phyloP scores from a whole-genome alignment of 2,113 vertebrate species.

The Eira barbara region DNA sequence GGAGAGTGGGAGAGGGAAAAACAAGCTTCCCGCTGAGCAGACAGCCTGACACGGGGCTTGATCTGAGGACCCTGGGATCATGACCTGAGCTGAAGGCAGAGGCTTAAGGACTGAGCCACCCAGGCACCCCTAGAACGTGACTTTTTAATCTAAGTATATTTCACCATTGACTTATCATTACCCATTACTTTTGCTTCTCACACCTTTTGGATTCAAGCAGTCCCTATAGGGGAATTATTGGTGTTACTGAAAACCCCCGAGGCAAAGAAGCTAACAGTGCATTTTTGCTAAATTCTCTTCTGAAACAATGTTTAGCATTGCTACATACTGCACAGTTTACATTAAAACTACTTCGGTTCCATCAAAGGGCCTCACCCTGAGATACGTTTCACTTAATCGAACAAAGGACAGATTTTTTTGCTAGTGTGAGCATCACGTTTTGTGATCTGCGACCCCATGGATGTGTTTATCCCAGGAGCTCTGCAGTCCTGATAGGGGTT shows the following conservation, averaged over 20 bases:
- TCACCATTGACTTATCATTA: background rate
- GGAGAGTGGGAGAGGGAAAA: no score
- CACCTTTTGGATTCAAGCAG: background rate
- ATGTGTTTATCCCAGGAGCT: background rate
- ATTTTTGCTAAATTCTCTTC: background rate
- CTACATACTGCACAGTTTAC: background rate
- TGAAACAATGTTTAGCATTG: background rate
- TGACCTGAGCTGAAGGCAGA: no score
- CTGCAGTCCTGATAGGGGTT: accelerated
- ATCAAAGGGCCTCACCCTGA: background rate
- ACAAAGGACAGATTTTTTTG: background rate
- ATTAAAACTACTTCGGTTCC: background rate
- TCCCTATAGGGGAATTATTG: background rate
- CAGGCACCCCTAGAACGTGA: background rate
- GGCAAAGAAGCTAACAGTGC: background rate
- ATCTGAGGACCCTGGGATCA: no score
- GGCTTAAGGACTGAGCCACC: no score
- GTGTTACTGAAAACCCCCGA: background rate
- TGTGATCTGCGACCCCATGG: accelerated
- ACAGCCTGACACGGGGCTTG: no score
- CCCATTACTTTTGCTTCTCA: background rate
- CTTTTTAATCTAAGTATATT: background rate
- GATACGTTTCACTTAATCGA: background rate
- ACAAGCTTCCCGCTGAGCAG: no score
- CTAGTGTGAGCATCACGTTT: background rate